Base-by-base conservation (phyloP, 2,113 vertebrate species). In the Sisor rabdophorus region DNA sequence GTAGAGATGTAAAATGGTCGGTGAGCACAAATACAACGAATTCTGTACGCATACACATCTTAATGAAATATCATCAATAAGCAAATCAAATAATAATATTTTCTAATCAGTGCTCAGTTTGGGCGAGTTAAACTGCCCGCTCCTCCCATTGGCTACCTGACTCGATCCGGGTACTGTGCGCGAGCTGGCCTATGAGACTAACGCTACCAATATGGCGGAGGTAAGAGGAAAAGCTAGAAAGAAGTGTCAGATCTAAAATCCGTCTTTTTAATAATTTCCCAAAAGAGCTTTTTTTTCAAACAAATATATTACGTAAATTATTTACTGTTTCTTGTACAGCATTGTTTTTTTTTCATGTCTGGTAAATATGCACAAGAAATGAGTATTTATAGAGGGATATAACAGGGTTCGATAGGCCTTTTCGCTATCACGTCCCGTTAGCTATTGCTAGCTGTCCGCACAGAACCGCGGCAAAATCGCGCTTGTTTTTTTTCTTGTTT, bases 131-230 rank as follows among this genome's bases (percentile, higher is more conserved):
- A 50, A 36, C 86, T 83, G 32, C 68, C 84, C 85, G 83, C 78
- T 77, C 17, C 63, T 84, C 72, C 84, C 86, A 96, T 96, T 96
- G 95, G 95, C 87, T 92, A 80, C 88, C 87, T 83, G 87, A 87
- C 86, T 84, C 88, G 84, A 98, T 97, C 94, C 96, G 96, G 95
- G 95, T 92, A 94, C 91, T 93, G 87, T 82, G 90, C 90, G 87
- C 88, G 87, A 88, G 90, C 89, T 91, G 91, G 92, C 90, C 90
- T 91, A 95, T 94, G 91, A 93, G 93, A 91, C 91, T 89, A 91
- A 94, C 95, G 93, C 92, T 94, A 95, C 93, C 95, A 96, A 95
- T 95, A 96, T 97, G 95, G 95, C 96, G 96, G 95, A 98, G 96
- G 95, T 96, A 93, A 97, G 95, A 86, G 90, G 92, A 91, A 92